A percentile compares a stretch with the other conserved stretches of the same genome.
phyloP scores from a whole-genome alignment of 1,140 invertebrate genomes.

The Trichoplusia ni region DNA sequence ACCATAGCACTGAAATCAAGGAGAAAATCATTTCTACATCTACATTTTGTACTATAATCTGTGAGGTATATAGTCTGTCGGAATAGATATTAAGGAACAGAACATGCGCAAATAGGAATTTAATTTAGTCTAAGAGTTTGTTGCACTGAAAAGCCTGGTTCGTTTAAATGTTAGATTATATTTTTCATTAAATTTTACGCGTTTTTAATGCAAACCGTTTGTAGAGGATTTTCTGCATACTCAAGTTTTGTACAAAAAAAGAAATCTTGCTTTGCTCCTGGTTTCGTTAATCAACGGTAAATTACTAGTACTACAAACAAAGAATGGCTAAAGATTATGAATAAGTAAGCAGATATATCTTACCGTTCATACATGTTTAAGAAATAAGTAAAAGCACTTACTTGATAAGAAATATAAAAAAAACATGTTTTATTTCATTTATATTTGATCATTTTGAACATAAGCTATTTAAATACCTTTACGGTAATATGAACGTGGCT shows the following conservation, averaged over 20 bases:
- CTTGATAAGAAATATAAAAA: conserved; percentile 9
- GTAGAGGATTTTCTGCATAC: neutral
- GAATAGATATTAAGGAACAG: too few relatives aligned
- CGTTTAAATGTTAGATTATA: neutral
- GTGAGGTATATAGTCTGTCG: neutral
- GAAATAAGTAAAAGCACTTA: neutral
- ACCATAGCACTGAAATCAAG: conserved; percentile 1
- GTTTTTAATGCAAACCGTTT: neutral
- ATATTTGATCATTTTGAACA: neutral
- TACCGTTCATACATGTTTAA: neutral
- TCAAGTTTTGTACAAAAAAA: too few relatives aligned
- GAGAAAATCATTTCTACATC: neutral
- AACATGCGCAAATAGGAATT: too few relatives aligned
- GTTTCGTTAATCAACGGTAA: too few relatives aligned
- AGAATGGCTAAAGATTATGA: too few relatives aligned
- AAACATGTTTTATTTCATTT: conserved; percentile 1
- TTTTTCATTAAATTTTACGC: neutral
- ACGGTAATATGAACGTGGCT: neutral
- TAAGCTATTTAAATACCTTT: neutral
- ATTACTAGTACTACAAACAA: too few relatives aligned
- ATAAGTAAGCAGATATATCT: too few relatives aligned
- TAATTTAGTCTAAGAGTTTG: neutral
- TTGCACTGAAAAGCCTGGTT: neutral
- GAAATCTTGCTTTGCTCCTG: too few relatives aligned
- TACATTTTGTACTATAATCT: neutral